Evolutionary conservation across 2,888 invertebrate species (phyloP).

Genomic region (Lamellibrachia satsuma): DNA sequence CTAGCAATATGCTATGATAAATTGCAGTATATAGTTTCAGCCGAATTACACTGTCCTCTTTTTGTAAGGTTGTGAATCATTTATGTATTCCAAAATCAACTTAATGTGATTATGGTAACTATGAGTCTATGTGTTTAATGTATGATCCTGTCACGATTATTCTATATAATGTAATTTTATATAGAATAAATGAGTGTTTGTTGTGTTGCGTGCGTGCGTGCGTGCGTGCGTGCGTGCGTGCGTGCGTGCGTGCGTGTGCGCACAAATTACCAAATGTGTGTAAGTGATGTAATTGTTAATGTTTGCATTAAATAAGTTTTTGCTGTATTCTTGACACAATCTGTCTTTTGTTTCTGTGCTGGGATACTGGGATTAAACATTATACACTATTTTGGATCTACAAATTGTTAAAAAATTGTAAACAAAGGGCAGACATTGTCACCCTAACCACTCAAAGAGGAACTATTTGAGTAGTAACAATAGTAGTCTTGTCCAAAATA

Average conservation of each 20-base stretch:
- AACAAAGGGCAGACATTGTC: too few species aligned
- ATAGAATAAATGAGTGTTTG: background rate
- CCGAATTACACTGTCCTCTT: background rate
- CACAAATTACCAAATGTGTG: background rate
- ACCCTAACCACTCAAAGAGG: too few species aligned
- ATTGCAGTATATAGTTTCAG: background rate
- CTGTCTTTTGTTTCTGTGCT: background rate
- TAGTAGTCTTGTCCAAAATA: too few species aligned
- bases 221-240: too few species aligned
- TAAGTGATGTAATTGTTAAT: background rate
- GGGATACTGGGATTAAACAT: background rate
- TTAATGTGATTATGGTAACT: background rate
- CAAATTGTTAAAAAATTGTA: too few species aligned
- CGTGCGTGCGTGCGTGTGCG: background rate
- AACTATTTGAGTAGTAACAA: too few species aligned
- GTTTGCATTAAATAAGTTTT: background rate
- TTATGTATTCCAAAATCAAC: background rate
- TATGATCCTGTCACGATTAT: background rate
- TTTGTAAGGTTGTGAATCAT: background rate
- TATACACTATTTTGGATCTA: too few species aligned
- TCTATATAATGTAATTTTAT: background rate
- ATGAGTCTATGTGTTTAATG: background rate
- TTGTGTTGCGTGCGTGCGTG: background rate
- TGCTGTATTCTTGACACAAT: conserved; percentile 2
- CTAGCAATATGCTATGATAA: background rate